phyloP scores from a whole-genome alignment of 2,888 invertebrate genomes.

The Halocaridina rubra region DNA sequence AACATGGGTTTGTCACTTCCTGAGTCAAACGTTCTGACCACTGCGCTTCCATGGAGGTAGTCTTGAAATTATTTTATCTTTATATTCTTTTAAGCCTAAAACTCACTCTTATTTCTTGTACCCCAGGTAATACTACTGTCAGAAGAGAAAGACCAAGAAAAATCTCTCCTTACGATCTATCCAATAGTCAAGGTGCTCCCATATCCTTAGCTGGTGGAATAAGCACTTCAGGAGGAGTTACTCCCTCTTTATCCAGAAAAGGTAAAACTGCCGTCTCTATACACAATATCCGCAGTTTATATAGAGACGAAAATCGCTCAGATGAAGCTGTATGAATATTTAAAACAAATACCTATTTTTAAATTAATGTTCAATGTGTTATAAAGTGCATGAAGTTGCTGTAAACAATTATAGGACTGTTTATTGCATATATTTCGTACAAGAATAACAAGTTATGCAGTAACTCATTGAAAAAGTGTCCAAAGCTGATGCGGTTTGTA shows the following conservation, averaged over 20 bases:
- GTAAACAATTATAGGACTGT: no score
- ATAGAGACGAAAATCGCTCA: slow-evolving; percentile 23
- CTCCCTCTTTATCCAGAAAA: slow-evolving; percentile 35
- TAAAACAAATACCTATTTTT: not conserved
- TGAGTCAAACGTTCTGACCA: no score
- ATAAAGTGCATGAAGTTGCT: not conserved
- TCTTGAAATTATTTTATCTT: no score
- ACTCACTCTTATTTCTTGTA: no score
- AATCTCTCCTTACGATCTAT: slow-evolving; percentile 23
- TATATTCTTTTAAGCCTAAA: no score
- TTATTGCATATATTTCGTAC: no score
- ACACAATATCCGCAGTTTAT: slow-evolving; percentile 37
- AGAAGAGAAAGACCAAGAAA: slow-evolving; percentile 37
- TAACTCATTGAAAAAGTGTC: no score
- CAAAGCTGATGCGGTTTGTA: no score
- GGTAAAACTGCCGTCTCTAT: slow-evolving; percentile 36
- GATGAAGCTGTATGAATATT: slow-evolving; percentile 41
- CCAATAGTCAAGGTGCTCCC: not conserved
- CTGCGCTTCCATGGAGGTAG: no score
- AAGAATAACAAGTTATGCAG: no score
- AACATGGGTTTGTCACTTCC: no score
- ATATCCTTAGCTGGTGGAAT: slow-evolving; percentile 1
- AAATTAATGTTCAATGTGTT: not conserved
- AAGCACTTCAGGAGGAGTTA: slow-evolving; percentile 27
- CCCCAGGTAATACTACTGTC: slow-evolving; percentile 36